Conservation (phyloP, 2,888 invertebrate genomes). For the Cataglyphis livida region DNA sequence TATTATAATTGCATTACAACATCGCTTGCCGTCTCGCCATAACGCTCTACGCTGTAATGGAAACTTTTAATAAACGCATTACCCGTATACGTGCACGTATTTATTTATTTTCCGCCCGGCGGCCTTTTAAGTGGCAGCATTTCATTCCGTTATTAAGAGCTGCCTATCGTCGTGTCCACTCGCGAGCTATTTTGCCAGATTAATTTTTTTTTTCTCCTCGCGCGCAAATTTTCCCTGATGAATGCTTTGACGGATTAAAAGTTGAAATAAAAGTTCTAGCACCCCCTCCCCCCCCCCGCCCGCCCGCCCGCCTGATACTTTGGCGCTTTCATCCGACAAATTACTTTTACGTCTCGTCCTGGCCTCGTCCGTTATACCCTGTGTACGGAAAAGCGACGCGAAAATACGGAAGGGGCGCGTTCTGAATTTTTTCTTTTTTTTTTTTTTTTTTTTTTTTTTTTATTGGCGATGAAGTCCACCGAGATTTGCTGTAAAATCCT, state of each 20-base stretch:
- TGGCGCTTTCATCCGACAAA: slow-evolving; percentile 42
- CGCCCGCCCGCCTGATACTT: neutral
- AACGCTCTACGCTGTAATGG: slow-evolving; percentile 33
- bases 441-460: no score
- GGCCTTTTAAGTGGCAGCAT: slow-evolving; percentile 46
- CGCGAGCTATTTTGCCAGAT: slow-evolving; percentile 48
- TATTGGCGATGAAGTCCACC: no score
- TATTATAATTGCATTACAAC: slow-evolving; percentile 31
- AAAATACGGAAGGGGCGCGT: slow-evolving; percentile 8
- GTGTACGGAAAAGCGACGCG: slow-evolving; percentile 3
- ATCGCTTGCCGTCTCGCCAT: slow-evolving; percentile 37
- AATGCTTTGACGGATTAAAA: slow-evolving; percentile 55
- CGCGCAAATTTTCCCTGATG: slow-evolving; percentile 44
- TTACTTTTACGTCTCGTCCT: slow-evolving; percentile 45
- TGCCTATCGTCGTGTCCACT: slow-evolving; percentile 35
- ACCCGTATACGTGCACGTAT: slow-evolving; percentile 33
- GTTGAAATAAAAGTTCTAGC: slow-evolving; percentile 50
- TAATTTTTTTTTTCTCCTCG: slow-evolving; percentile 40
- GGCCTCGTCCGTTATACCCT: slow-evolving; percentile 16
- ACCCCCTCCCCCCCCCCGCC: neutral
- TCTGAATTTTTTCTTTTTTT: no score
- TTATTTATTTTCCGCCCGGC: slow-evolving; percentile 45
- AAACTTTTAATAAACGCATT: slow-evolving; percentile 52
- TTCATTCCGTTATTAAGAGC: slow-evolving; percentile 50
- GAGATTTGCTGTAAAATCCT: no score